Percentiles rank a stretch among this genome's conserved stretches.
Evolutionary conservation across 2,113 vertebrate genomes (phyloP).

Genomic region (Erythrolamprus reginae): DNA sequence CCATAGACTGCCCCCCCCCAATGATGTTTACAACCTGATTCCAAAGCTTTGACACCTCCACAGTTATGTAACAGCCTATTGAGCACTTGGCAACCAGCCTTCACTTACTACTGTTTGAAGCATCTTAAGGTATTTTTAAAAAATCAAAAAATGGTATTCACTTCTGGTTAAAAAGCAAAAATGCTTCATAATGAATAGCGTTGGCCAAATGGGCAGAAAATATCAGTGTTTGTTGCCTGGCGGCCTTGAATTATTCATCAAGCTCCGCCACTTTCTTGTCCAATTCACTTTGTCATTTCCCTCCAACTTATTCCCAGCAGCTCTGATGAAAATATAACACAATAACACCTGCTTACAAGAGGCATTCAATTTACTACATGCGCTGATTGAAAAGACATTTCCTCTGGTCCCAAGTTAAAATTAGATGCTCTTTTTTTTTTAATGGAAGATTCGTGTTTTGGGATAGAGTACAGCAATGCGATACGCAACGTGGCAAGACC

Average conservation of each 20-base stretch:
- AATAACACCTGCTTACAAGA: constrained; percentile 58
- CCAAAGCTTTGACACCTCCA: neutral
- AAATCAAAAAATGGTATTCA: neutral
- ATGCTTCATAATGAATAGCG: neutral
- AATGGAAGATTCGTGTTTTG: constrained; percentile 39
- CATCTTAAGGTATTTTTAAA: neutral
- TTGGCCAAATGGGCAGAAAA: constrained; percentile 7
- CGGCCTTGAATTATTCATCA: constrained; percentile 67
- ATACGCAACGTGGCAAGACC: neutral
- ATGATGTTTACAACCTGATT: neutral
- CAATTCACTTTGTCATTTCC: constrained; percentile 67
- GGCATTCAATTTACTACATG: constrained; percentile 52
- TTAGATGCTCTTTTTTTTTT: constrained; percentile 42
- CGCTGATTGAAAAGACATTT: constrained; percentile 54
- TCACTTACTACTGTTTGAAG: neutral
- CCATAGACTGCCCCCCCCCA: neutral
- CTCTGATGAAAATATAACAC: constrained; percentile 62
- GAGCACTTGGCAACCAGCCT: neutral
- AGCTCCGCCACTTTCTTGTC: constrained; percentile 62
- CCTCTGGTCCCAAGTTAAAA: constrained; percentile 47
- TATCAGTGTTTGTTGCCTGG: constrained; percentile 57
- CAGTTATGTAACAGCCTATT: neutral
- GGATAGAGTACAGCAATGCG: neutral
- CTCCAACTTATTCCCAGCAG: constrained; percentile 61
- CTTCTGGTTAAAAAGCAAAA: neutral